These are phyloP conservation scores for Zaprionus davidi DNA, from an alignment of 1,140 invertebrate species.

Conservation along the genomic window DNA sequence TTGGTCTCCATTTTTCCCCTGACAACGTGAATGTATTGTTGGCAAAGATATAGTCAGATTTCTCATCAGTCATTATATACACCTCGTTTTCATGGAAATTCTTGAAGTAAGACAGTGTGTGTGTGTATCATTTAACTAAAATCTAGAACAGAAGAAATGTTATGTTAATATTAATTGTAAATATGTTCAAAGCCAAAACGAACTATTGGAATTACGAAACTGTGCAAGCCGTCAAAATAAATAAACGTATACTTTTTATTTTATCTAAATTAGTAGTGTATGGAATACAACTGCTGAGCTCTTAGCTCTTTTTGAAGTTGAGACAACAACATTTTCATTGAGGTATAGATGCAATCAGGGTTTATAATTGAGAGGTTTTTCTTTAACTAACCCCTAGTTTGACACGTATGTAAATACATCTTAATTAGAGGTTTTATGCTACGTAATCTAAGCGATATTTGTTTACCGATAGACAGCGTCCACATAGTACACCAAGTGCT, in stretches of 20 bases:
- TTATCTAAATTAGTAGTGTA: too few relatives aligned
- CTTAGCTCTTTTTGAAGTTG: neutral
- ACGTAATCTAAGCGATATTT: too few relatives aligned
- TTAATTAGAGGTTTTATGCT: too few relatives aligned
- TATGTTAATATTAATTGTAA: too few relatives aligned
- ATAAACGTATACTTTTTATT: too few relatives aligned
- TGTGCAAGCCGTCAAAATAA: too few relatives aligned
- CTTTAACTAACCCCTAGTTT: neutral
- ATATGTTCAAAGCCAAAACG: too few relatives aligned
- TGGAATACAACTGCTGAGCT: neutral
- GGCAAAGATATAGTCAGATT: slow-evolving; percentile 84
- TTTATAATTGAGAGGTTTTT: neutral
- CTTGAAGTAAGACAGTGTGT: slow-evolving; percentile 75
- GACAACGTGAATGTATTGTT: slow-evolving; percentile 84
- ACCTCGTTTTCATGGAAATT: slow-evolving; percentile 83
- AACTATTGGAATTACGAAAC: too few relatives aligned
- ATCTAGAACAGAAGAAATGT: too few relatives aligned
- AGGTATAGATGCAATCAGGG: neutral
- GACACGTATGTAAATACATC: too few relatives aligned
- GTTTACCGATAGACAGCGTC: slow-evolving; percentile 64
- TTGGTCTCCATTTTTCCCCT: slow-evolving; percentile 87
- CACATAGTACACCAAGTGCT: slow-evolving; percentile 55
- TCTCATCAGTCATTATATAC: slow-evolving; percentile 60
- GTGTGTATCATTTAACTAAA: too few relatives aligned
- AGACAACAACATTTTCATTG: neutral